Percentiles rank a stretch among this genome's conserved stretches.
Evolutionary conservation across 2,888 invertebrate genomes (phyloP).

Genomic region (Lepidocyrtoides sp.): DNA sequence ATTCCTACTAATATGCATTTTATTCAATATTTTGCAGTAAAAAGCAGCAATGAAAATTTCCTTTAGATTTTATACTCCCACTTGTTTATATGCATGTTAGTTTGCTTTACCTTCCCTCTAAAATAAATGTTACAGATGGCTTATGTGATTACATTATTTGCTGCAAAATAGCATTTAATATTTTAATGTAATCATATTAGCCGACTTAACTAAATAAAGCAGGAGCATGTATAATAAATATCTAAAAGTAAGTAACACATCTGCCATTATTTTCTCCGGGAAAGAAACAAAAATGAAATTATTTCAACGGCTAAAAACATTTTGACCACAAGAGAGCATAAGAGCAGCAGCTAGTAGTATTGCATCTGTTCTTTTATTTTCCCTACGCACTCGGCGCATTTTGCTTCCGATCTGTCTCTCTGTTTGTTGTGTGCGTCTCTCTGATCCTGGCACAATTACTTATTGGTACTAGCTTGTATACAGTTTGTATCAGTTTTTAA

Average conservation of each 20-base stretch:
- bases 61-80: too few species aligned
- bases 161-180: conserved; percentile 1
- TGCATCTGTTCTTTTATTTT: conserved; percentile 31
- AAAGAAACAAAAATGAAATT: background rate
- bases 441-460: background rate
- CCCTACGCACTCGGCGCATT: background rate
- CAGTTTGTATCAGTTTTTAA: conserved; percentile 32
- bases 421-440: background rate
- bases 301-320: conserved; percentile 4
- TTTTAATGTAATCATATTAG: conserved; percentile 42
- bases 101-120: too few species aligned
- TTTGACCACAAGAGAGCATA: conserved; percentile 16
- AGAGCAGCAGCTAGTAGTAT: background rate
- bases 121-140: conserved; percentile 22
- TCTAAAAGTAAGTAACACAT: background rate
- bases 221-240: background rate
- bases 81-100: background rate
- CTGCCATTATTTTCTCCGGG: conserved; percentile 27
- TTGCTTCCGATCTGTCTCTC: background rate
- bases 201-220: background rate
- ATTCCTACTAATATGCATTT: too few species aligned
- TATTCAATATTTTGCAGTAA: too few species aligned
- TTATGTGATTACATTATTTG: background rate
- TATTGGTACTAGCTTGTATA: too few species aligned
- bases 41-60: too few species aligned